Evolutionary conservation across 1,140 invertebrate species (phyloP), one percentile per base, ranked within the genome.

Genomic region (Nephotettix cincticeps): DNA sequence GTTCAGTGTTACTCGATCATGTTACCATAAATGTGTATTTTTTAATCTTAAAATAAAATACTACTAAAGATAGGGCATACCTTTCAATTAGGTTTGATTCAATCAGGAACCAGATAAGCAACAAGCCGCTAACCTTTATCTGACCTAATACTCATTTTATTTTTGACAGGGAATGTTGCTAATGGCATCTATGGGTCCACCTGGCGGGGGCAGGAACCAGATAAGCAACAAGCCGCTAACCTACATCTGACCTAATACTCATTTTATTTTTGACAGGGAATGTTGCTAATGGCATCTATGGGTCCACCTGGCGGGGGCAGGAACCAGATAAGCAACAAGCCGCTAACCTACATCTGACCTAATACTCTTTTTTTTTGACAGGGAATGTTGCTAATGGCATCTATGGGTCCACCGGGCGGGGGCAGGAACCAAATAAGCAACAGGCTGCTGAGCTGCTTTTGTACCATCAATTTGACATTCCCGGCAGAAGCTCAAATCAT

Each of bases 331-430:
- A 90, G 91, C 0, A 81, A 89, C 54, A 85, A 93, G 25, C 83
- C 95, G 11, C 85, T 93, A 75, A 92, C 89, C 54, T 85, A 87
- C 63, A 95, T 95, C 81, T 91, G 90, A 78, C 79, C 93, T 0
- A 89, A 96, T 77, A 93, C 32, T 9, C n/a, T 43, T 65, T 28
- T 29, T 13, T 25, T 14, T 69, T 58, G 84, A 13, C 77, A 91
- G 85, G 91, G 89, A 77, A 91, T 94, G 85, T 86, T 92, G 71
- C 78, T 95, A 30, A 83, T 93, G 72, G 87, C 85, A 2, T 88
- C 92, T 0, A 93, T 93, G 86, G 92, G 91, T 6, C 91, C 91
- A 0, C 91, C 92, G 0, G 93, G 92, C 17, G 93, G 93, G 9
- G 92, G 92, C 14, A 82, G 93, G 27, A 92, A 91, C 75, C 81